Evolutionary conservation across 2,888 invertebrate genomes (phyloP), one percentile per base, ranked within the genome.

Genomic region (Tyria jacobaeae): DNA sequence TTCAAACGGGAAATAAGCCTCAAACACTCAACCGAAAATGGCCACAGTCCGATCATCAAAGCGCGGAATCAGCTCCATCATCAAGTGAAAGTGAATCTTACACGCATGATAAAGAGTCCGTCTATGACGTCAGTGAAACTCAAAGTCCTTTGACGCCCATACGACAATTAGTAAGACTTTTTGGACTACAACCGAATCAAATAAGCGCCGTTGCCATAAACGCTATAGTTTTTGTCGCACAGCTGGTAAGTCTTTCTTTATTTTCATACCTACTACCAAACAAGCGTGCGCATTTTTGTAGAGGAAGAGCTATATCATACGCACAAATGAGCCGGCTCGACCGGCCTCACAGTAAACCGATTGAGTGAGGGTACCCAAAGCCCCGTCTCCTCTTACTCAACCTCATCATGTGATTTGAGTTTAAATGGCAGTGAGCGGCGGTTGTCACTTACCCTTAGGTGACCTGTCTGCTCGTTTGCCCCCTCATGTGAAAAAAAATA

Each of bases 201-300:
- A 94, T 97, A 65, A 96, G 97, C 35, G 97, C 97, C 0, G 96
- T 97, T 47, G 97, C 97, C 15, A 95, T 98, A 17, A 98, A 98
- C 84, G 97, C 97, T 24, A 94, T 97, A 17, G 96, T 98, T 69
- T 97, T 97, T 87, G 94, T 98, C 17, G 97, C 97, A 1, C 97
- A 97, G 90, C 94, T 97, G 96, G 97, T 97, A 89, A 94, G 75
- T 62, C 15, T 52, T 51, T 21, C 24, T 4, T 50, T 12, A 37
- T 31, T 34, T 17, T 12, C 34, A 9, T 1, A 10, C 9, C 12
- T n/a, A n/a, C 27, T n/a, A n/a, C n/a, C n/a, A 39, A 39, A 39
- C 5, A 6, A 39, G 14, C 14, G 3, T n/a, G 6, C n/a, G n/a
- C 39, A 39, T 39, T 4, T n/a, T 39, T 39, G 6, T 39, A n/a